Evolutionary conservation across 2,113 vertebrate species (phyloP).

Genomic region (Halichoeres trimaculatus): DNA sequence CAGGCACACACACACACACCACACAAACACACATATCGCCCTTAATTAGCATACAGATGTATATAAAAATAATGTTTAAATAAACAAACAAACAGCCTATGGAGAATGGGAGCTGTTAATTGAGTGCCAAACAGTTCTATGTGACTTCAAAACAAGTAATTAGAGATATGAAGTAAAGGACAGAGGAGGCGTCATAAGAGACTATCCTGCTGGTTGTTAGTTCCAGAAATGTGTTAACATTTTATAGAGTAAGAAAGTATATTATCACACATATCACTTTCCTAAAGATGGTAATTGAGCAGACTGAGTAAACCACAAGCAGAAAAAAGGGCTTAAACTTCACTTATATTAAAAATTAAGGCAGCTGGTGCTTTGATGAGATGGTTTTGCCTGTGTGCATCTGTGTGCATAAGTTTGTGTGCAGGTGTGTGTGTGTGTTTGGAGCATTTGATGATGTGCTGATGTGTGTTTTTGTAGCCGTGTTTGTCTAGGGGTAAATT

Average conservation of each 20-base stretch:
- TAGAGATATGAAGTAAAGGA: constrained; percentile 61
- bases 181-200: constrained; percentile 39
- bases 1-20: neutral
- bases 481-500: constrained; percentile 80
- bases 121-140: constrained; percentile 58
- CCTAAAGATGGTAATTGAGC: constrained; percentile 41
- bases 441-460: constrained; percentile 68
- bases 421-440: constrained; percentile 41
- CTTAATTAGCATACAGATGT: constrained; percentile 59
- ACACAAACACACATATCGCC: neutral
- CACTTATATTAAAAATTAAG: constrained; percentile 37
- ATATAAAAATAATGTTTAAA: constrained; percentile 43
- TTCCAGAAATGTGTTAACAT: constrained; percentile 37
- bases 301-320: neutral
- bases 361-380: constrained; percentile 40
- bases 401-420: constrained; percentile 18
- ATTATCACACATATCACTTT: constrained; percentile 45
- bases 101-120: constrained; percentile 60
- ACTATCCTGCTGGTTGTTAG: constrained; percentile 37
- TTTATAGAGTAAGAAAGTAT: constrained; percentile 28
- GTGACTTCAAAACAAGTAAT: constrained; percentile 62
- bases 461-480: constrained; percentile 71
- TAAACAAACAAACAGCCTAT: constrained; percentile 58
- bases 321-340: constrained; percentile 36
- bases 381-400: constrained; percentile 37